Evolutionary conservation across 2,888 invertebrate genomes (phyloP).

Genomic region (Troides helena): DNA sequence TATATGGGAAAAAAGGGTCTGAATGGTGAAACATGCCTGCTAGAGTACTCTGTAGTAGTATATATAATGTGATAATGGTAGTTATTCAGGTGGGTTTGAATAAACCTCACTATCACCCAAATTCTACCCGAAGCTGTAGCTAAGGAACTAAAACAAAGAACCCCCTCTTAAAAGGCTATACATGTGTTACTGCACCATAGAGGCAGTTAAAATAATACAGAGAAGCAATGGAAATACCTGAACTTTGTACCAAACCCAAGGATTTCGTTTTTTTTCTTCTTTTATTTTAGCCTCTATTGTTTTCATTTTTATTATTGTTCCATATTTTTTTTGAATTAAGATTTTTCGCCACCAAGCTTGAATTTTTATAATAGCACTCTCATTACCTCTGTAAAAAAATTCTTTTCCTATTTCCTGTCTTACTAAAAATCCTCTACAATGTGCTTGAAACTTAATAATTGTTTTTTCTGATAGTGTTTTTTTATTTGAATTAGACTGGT

Average conservation of each 20-base stretch:
- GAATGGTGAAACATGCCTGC: no score
- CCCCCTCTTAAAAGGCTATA: no score
- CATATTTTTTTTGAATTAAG: slow-evolving; percentile 66
- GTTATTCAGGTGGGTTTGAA: no score
- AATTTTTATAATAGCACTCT: slow-evolving; percentile 67
- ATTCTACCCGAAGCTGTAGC: no score
- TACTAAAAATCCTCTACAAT: slow-evolving; percentile 80
- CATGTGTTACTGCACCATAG: no score
- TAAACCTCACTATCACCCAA: no score
- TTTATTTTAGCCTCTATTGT: slow-evolving; percentile 62
- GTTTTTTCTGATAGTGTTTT: slow-evolving; percentile 63
- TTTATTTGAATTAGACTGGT: slow-evolving; percentile 65
- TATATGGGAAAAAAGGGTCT: no score
- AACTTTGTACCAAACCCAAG: slow-evolving; percentile 74
- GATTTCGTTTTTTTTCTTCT: slow-evolving; percentile 61
- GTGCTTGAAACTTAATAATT: slow-evolving; percentile 81
- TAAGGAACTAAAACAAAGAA: no score
- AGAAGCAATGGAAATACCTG: slow-evolving; percentile 55
- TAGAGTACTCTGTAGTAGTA: no score
- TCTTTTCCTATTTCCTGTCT: slow-evolving; percentile 71
- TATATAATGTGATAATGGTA: no score
- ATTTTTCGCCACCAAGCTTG: slow-evolving; percentile 84
- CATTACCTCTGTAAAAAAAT: slow-evolving; percentile 63
- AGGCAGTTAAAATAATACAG: not conserved
- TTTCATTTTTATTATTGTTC: slow-evolving; percentile 66